phyloP scores from a whole-genome alignment of 1,140 invertebrate species.

The Dendrolimus punctatus region DNA sequence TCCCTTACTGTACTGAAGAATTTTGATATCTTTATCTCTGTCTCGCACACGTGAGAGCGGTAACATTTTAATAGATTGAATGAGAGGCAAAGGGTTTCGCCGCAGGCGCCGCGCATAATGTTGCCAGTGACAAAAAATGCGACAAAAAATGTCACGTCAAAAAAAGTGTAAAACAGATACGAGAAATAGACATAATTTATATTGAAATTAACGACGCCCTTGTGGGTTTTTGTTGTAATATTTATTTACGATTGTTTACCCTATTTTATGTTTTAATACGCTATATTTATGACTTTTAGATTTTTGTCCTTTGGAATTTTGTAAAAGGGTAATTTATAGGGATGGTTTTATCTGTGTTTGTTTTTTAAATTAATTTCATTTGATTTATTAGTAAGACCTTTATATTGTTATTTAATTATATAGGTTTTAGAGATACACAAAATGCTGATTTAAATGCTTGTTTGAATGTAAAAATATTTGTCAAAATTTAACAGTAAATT shows the following conservation, averaged over 20 bases:
- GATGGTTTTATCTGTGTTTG: constrained; percentile 44
- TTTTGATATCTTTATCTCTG: too few relatives aligned
- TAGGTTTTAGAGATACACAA: too few relatives aligned
- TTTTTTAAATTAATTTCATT: constrained; percentile 29
- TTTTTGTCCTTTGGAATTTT: constrained; percentile 40
- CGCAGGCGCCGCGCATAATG: constrained; percentile 44
- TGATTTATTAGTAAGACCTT: not conserved
- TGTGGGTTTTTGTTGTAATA: constrained; percentile 63
- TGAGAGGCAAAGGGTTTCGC: constrained; percentile 48
- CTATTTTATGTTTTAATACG: constrained; percentile 70
- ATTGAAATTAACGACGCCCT: constrained; percentile 57
- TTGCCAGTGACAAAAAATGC: constrained; percentile 43
- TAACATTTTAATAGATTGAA: constrained; percentile 13
- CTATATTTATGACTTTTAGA: constrained; percentile 52
- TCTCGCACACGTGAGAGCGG: too few relatives aligned
- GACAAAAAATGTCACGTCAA: constrained; percentile 23
- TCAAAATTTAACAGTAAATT: too few relatives aligned
- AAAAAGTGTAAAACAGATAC: constrained; percentile 62
- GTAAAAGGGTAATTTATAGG: constrained; percentile 26
- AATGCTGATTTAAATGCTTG: too few relatives aligned
- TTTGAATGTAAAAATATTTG: too few relatives aligned
- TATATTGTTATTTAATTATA: too few relatives aligned
- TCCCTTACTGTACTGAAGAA: too few relatives aligned
- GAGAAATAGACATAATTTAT: constrained; percentile 67
- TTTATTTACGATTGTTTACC: constrained; percentile 71